These are phyloP conservation scores for Apostichopus californicus DNA, from an alignment of 35 echinoderm and acorn worm species.

Conservation along the genomic window DNA sequence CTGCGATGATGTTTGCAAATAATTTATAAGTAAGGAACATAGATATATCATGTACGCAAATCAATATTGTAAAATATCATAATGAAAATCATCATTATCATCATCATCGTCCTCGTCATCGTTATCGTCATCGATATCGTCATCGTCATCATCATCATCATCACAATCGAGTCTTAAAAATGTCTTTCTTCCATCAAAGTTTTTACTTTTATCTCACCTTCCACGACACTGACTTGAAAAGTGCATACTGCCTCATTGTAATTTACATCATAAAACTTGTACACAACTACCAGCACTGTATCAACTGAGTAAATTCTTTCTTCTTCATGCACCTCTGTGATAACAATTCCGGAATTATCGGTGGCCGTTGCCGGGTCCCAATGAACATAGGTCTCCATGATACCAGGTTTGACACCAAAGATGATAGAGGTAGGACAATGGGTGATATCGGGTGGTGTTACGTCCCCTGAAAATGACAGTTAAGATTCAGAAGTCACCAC, in stretches of 20 bases:
- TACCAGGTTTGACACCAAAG: neutral
- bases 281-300: neutral
- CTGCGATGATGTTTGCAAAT: no score
- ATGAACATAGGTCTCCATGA: neutral
- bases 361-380: neutral
- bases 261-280: neutral
- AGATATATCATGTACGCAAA: no score
- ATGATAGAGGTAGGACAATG: neutral
- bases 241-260: neutral
- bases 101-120: no score
- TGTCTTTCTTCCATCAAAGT: no score
- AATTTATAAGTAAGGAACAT: no score
- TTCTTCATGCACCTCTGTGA: neutral
- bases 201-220: neutral
- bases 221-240: constrained; percentile 12
- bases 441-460: neutral
- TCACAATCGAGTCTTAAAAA: no score
- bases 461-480: neutral
- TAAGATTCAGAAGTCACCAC: neutral
- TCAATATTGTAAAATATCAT: no score
- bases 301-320: neutral
- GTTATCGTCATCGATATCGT: no score
- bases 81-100: no score
- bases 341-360: neutral
- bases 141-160: no score